Evolutionary conservation across 2,888 invertebrate species (phyloP), one percentile per base, ranked within the genome.

Genomic region (Aleiodes testaceus): DNA sequence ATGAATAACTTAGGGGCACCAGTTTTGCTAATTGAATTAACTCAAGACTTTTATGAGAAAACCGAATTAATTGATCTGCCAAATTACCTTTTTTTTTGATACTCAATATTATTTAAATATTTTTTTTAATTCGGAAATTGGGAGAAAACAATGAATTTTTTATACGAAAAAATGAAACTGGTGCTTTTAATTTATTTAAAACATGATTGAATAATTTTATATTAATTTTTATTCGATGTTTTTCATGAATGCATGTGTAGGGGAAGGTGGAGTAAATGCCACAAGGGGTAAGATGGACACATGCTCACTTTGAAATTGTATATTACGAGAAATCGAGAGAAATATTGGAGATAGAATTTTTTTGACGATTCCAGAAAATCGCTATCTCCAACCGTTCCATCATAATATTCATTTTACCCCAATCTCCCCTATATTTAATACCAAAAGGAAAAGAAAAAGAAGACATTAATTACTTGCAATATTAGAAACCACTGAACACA

Each of bases 401-500:
- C n/a, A n/a, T n/a, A n/a, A n/a, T n/a, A n/a, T n/a, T n/a, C n/a
- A n/a, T n/a, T n/a, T n/a, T n/a, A n/a, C n/a, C n/a, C n/a, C n/a
- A n/a, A n/a, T n/a, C n/a, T n/a, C n/a, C n/a, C n/a, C n/a, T n/a
- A 63, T 22, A 36, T 18, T 59, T n/a, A 63, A 63, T 44, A 63
- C 45, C 22, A 63, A 63, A 63, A 44, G 42, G 6, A 14, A 47
- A 47, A 47, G 7, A 47, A 47, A 47, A 47, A 47, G 16, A 16
- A 16, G 22, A 45, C 22, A 63, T 63, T 45, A 63, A 63, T 22
- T 14, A 63, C 22, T 20, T 63, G 63, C 44, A 63, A 63, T 22
- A 45, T 45, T 63, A 63, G 45, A 63, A 45, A 63, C 22, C 63
- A 63, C 45, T 63, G 22, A 63, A 63, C 20, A 63, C 45, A 6